Evolutionary conservation across 1,140 invertebrate genomes (phyloP), one percentile per base, ranked within the genome.

Genomic region (Brachionus calyciflorus): DNA sequence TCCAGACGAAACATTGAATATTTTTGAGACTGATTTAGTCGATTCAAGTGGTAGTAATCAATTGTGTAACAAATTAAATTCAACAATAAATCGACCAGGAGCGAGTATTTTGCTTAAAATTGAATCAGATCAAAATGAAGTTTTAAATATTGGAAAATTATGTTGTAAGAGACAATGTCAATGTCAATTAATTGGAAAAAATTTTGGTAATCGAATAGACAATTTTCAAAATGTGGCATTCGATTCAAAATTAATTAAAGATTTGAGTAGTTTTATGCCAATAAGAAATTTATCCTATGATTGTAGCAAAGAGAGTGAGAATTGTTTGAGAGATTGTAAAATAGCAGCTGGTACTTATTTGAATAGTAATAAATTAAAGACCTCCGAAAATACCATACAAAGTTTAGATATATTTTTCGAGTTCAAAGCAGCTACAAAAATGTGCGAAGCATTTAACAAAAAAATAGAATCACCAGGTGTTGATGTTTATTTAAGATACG

Each of bases 371-470:
- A 46, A 41, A 14, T 40, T 65, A 26, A 28, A 9, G 12, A 6
- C 19, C 19, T 37, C 60, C 12, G 26, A 7, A 24, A 21, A 53
- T 2, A 24, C 60, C 12, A 17, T 65, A 9, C 33, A 65, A 9
- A n/a, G 21, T 40, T 65, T 65, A 28, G 60, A 65, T 10, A 65
- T 65, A 33, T 65, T 65, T 65, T 65, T 46, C 33, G 60, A 65
- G 19, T 65, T 65, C 28, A 41, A 40, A 30, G 19, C 33, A 40
- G 60, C 60, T 6, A 41, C 26, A 9, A 46, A 40, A 41, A 19
- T 65, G 28, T 65, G 60, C 30, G 26, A 65, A 37, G 10, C 33
- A 19, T 30, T 65, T 19, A 46, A 46, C n/a, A 65, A 41, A 19
- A 19, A 65, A 26, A 28, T 65, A 24, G n/a, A 37, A 12, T 41